Conservation (phyloP, 2,888 invertebrate genomes). For the Arge pagana region DNA sequence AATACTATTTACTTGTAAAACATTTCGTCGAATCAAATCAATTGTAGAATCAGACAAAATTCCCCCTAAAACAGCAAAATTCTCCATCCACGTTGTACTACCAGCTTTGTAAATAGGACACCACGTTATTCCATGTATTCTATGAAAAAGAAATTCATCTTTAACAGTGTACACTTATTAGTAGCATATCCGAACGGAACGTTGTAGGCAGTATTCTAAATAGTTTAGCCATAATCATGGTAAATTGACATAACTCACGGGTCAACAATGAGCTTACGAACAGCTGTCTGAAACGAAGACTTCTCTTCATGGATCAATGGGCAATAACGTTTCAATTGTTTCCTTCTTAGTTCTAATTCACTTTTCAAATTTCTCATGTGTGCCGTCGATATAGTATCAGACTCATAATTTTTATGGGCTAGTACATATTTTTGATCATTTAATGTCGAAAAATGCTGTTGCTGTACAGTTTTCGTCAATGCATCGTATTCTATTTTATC, state of each 20-base stretch:
- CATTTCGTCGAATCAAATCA: slow-evolving; percentile 34
- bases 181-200: neutral
- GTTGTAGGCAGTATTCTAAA: neutral
- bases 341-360: slow-evolving; percentile 31
- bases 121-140: slow-evolving; percentile 48
- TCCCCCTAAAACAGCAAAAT: slow-evolving; percentile 45
- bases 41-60: slow-evolving; percentile 35
- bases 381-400: slow-evolving; percentile 4
- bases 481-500: no score
- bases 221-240: neutral
- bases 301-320: slow-evolving; percentile 22
- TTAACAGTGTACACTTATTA: neutral
- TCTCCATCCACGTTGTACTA: slow-evolving; percentile 51
- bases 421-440: slow-evolving; percentile 4
- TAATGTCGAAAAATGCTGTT: neutral
- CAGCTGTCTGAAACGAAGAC: slow-evolving; percentile 19
- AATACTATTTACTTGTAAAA: slow-evolving; percentile 42
- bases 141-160: slow-evolving; percentile 24
- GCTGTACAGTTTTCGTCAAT: no score
- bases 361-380: slow-evolving; percentile 26
- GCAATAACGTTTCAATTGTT: slow-evolving; percentile 32
- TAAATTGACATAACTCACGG: slow-evolving; percentile 35
- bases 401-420: slow-evolving; percentile 11
- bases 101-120: slow-evolving; percentile 54
- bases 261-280: slow-evolving; percentile 44